Conservation (phyloP, 2,888 invertebrate genomes). For the Saturnia japonica region DNA sequence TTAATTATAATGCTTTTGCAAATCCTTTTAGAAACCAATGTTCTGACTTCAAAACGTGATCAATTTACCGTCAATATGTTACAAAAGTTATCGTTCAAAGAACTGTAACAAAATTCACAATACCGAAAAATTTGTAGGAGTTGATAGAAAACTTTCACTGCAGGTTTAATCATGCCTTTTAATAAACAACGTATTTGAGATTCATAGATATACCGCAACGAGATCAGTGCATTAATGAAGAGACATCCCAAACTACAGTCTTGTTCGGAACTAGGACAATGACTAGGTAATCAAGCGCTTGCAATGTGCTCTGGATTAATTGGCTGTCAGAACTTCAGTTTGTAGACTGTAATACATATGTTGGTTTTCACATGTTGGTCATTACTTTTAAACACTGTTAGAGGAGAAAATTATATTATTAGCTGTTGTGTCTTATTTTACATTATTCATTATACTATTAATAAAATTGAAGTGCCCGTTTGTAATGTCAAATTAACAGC, state of each 20-base stretch:
- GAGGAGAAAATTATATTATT: background rate
- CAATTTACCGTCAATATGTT: background rate
- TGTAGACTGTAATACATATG: background rate
- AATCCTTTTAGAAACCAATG: background rate
- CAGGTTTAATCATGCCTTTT: background rate
- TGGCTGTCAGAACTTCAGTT: constrained; percentile 34
- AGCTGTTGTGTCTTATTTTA: no score
- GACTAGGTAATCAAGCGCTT: constrained; percentile 40
- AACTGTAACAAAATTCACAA: background rate
- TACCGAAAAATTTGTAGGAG: background rate
- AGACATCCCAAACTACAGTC: constrained; percentile 1
- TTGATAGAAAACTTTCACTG: background rate
- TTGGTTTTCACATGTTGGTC: background rate
- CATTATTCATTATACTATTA: no score
- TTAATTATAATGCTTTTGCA: background rate
- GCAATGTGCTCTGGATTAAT: constrained; percentile 39
- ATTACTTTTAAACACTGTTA: background rate
- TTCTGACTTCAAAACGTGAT: background rate
- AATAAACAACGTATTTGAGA: background rate
- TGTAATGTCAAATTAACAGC: no score
- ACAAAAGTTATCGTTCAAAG: background rate
- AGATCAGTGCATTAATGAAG: constrained; percentile 13
- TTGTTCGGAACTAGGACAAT: constrained; percentile 29
- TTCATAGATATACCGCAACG: background rate
- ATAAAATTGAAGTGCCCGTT: no score